Evolutionary conservation across 2,113 vertebrate species (phyloP).

Genomic region (Pardalotus punctatus): DNA sequence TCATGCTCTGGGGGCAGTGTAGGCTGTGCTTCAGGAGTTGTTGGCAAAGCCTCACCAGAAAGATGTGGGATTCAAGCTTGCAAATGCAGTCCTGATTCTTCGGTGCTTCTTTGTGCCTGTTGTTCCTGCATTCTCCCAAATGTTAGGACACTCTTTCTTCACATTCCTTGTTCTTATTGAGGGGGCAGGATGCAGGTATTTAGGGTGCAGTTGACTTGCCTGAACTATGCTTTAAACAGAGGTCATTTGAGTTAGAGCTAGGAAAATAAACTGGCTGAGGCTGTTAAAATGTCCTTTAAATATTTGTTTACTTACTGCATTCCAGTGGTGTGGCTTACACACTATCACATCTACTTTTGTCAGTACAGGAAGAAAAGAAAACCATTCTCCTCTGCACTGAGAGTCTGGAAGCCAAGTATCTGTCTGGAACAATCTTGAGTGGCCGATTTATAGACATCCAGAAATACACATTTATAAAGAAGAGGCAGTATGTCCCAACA

Average conservation of each 20-base stretch:
- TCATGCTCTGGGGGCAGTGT: not conserved
- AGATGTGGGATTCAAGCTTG: not conserved
- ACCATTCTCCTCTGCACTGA: not conserved
- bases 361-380: constrained; percentile 28
- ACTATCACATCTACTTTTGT: constrained; percentile 29
- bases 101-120: not conserved
- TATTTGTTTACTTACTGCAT: constrained; percentile 55
- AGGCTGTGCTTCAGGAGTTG: not conserved
- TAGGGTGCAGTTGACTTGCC: not conserved
- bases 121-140: not conserved
- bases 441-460: not conserved
- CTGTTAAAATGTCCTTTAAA: not conserved
- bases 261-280: constrained; percentile 42
- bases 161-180: not conserved
- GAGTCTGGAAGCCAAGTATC: not conserved
- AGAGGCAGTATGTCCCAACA: not conserved
- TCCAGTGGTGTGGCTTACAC: constrained; percentile 25
- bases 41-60: not conserved
- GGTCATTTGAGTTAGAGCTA: constrained; percentile 42
- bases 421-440: not conserved
- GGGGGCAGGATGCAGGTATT: not conserved
- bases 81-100: not conserved
- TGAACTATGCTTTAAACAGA: constrained; percentile 31
- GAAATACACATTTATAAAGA: not conserved
- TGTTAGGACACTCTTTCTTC: not conserved